Base-by-base conservation (phyloP, 1,140 invertebrate species). In the Atta texana region DNA sequence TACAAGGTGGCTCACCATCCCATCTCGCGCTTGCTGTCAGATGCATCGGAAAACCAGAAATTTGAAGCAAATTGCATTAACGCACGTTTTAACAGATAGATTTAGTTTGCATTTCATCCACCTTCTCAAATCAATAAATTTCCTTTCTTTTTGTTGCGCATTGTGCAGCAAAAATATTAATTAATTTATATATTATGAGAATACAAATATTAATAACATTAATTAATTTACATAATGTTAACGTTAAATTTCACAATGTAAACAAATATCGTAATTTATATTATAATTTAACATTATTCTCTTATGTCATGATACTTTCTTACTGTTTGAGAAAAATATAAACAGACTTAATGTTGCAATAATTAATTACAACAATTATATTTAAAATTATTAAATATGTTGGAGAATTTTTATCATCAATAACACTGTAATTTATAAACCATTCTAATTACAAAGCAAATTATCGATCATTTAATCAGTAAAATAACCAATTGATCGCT, bases 51-150 rank as follows among this genome's bases (percentile, higher is more conserved):
- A 85, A 76, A 55, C 61, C 61, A 77, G 72, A 64, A 77, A 85
- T 76, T 63, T 66, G 39, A 51, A 63, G 57, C 59, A 85, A 75
- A 85, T 85, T 78, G 66, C 51, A 78, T 77, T 85, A 85, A 85
- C 49, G 57, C 72, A 61, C 28, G 21, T 76, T 77, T 85, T 66
- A 64, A 31, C 49, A 66, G 21, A 51, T 39, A 69, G 44, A 57
- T 57, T 44, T 4, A 39, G 6, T 57, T 55, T 71, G 18, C n/a
- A 51, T 51, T 55, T 51, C 24, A 49, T 59, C 7, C 21, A 21
- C 4, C 18, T 34, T 10, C 14, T 66, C 28, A n/a, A 24, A 2
- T 53, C 14, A 18, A 28, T 53, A 64, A 57, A 85, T 55, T 57
- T 12, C 1, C 0, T 80, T 69, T 21, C 24, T n/a, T 21, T 1